Percentiles rank a stretch among this genome's conserved stretches.
Conservation (phyloP, 2,888 invertebrate genomes). For the Tholera decimalis region DNA sequence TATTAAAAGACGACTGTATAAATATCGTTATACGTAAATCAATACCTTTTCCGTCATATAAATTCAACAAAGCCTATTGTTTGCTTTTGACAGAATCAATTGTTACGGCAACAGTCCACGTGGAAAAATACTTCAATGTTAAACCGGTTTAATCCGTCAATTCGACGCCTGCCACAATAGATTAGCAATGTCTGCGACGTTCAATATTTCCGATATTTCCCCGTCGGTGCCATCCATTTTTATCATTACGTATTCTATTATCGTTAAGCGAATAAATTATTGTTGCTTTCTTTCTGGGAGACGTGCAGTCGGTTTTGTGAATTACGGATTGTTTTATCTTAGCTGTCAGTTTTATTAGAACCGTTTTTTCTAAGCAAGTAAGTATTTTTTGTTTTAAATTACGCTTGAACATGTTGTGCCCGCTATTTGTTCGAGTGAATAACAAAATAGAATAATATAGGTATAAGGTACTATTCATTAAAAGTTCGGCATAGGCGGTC, state of each 20-base stretch:
- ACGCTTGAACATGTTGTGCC: too few relatives aligned
- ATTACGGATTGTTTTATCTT: not conserved
- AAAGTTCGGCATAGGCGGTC: too few relatives aligned
- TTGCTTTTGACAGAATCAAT: not conserved
- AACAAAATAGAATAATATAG: too few relatives aligned
- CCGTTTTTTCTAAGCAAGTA: too few relatives aligned
- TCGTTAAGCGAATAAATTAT: constrained; percentile 32
- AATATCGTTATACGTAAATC: too few relatives aligned
- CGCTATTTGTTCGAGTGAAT: too few relatives aligned
- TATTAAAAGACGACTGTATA: too few relatives aligned
- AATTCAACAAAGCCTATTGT: constrained; percentile 3
- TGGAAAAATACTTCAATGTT: constrained; percentile 46
- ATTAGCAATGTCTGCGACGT: constrained; percentile 52
- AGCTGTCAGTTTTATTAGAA: too few relatives aligned
- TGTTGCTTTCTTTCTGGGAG: constrained; percentile 4
- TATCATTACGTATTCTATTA: constrained; percentile 28
- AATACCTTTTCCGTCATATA: too few relatives aligned
- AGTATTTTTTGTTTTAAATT: too few relatives aligned
- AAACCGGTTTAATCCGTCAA: constrained; percentile 57
- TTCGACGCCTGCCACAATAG: constrained; percentile 48
- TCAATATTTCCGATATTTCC: constrained; percentile 36
- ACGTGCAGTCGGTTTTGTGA: not conserved
- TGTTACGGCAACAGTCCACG: constrained; percentile 16
- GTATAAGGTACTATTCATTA: too few relatives aligned
- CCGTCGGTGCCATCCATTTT: constrained; percentile 16